Percentiles rank a stretch among this genome's conserved stretches.
These are phyloP conservation scores for Masnerella sp. DNA, from an alignment of 2,888 invertebrate genomes.

Conservation along the genomic window DNA sequence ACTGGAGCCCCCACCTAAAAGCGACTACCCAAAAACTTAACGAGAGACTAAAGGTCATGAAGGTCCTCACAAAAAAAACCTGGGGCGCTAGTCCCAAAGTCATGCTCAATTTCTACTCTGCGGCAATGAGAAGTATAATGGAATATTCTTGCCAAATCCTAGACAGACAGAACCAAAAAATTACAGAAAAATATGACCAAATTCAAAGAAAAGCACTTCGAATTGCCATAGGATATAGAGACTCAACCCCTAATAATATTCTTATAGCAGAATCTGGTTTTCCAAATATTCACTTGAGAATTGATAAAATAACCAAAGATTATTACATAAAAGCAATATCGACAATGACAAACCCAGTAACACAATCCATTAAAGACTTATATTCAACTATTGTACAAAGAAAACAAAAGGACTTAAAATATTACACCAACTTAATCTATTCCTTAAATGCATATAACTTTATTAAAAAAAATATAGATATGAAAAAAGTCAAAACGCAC, in stretches of 20 bases:
- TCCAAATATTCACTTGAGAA: not conserved
- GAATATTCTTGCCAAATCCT: not conserved
- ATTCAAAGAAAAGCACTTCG: constrained; percentile 1
- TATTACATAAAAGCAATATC: not conserved
- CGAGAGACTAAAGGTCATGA: not conserved
- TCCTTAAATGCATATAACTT: not conserved
- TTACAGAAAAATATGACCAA: not conserved
- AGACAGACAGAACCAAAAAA: not conserved
- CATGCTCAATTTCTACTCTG: not conserved
- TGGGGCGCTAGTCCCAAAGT: not conserved
- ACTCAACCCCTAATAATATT: constrained; percentile 4
- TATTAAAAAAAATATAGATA: not conserved
- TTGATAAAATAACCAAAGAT: not conserved
- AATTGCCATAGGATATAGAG: constrained; percentile 5
- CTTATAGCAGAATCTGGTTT: not conserved
- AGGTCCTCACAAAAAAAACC: not conserved
- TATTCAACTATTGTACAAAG: not conserved
- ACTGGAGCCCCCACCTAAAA: not conserved
- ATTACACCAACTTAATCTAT: not conserved
- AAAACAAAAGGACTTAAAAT: not conserved
- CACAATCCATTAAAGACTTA: not conserved
- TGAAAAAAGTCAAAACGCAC: not conserved
- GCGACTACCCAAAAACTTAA: not conserved
- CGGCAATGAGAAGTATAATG: not conserved
- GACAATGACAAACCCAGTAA: not conserved